phyloP scores from a whole-genome alignment of 2,797 vertebrate species.

The Betta splendens region DNA sequence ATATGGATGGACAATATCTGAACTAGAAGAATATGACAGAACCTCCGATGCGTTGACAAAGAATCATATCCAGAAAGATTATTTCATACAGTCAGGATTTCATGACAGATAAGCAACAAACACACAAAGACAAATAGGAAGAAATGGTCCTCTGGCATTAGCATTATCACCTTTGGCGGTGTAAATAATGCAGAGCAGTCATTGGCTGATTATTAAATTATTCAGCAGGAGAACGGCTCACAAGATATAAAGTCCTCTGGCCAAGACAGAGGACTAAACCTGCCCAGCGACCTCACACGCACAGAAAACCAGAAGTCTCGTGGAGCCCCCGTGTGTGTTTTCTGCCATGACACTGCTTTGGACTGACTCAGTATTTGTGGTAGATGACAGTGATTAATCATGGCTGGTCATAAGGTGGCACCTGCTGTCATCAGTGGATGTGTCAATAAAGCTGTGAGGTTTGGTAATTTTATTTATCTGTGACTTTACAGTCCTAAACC shows the following conservation, averaged over 20 bases:
- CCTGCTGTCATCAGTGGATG: slow-evolving; percentile 38
- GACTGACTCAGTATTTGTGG: slow-evolving; percentile 52
- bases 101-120: slow-evolving; percentile 6
- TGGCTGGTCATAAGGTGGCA: slow-evolving; percentile 40
- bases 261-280: slow-evolving; percentile 52
- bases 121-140: slow-evolving; percentile 22
- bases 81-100: neutral
- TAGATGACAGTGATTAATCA: slow-evolving; percentile 46
- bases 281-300: slow-evolving; percentile 31
- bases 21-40: neutral
- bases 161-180: slow-evolving; percentile 81
- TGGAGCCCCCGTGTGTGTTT: slow-evolving; percentile 20
- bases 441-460: slow-evolving; percentile 62
- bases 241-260: slow-evolving; percentile 68
- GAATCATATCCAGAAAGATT: too few species aligned
- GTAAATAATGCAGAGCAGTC: slow-evolving; percentile 85
- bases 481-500: slow-evolving; percentile 19
- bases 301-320: slow-evolving; percentile 15
- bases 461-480: slow-evolving; percentile 27
- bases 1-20: slow-evolving; percentile 25
- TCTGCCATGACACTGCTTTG: slow-evolving; percentile 17
- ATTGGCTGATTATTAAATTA: slow-evolving; percentile 86
- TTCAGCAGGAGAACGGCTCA: slow-evolving; percentile 78
- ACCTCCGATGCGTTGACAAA: too few species aligned
- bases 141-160: slow-evolving; percentile 55